Base-by-base conservation (phyloP, 92 coral and sea anemone species). In the Galaxea fascicularis region DNA sequence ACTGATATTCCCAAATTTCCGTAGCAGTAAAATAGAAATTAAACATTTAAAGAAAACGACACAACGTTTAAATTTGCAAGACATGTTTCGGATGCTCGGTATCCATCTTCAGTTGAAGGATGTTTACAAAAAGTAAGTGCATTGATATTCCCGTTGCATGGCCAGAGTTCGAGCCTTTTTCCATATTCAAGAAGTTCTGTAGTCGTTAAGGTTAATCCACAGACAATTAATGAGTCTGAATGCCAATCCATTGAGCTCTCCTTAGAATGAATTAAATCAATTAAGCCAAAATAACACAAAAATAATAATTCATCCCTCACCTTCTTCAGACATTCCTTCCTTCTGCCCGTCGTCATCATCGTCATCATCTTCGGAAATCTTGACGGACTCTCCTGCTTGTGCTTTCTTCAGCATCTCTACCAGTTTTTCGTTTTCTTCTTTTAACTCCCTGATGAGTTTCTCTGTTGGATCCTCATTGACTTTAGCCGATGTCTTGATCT, bases 381-480 rank as follows among this genome's bases (percentile, higher is more conserved):
- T 87, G 26, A 96, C 93, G 60, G 79, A 86, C 71, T 92, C 86
- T 2, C 98, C 98, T 31, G 89, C 76, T 76, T 96, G 93, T 22
- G 98, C 98, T 53, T 92, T 89, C 89, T 96, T 91, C 80, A 96
- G 82, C 98, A 90, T 94, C 76, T 94, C 92, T 76, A 90, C 30
- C 30, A 96, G 93, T 49, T 91, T 96, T 0, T 89, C 98, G 63
- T 96, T 96, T 68, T 96, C 93, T 30, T 94, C 98, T 53, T 92
- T 87, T 22, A 96, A 72, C 57, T 96, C 98, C 52, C 98, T 91
- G 80, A 96, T 96, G 79, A 96, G 67, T 58, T 96, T 96, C 73
- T 96, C 98, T 25, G 98, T 94, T 1, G 98, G 98, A 54, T 96
- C 98, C 71, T 96, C 98, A 41, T 96, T 96, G 46, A 96, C 97